Conservation (phyloP, 35 echinoderm and acorn worm genomes). For the Holothuria glaberrima region DNA sequence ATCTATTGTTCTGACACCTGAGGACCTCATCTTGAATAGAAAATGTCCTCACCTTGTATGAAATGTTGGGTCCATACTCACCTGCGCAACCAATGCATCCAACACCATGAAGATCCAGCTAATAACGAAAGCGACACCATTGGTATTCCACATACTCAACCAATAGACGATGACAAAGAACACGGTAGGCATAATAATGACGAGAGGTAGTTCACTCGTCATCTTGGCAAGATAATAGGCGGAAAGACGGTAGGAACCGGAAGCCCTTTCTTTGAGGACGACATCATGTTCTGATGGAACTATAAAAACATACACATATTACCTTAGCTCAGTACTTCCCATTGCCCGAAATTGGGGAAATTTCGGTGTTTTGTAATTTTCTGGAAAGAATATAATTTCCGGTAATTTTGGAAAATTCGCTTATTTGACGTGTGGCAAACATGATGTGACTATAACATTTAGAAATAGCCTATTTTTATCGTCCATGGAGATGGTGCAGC, state of each 20-base stretch:
- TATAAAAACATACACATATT: slow-evolving; percentile 8
- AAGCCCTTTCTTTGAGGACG: slow-evolving; percentile 69
- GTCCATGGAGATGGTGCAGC: too few species aligned
- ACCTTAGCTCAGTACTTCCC: too few species aligned
- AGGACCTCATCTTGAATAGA: too few species aligned
- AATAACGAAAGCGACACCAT: slow-evolving; percentile 39
- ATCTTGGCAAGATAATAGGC: slow-evolving; percentile 86
- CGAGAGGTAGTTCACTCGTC: slow-evolving; percentile 71
- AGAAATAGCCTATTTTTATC: too few species aligned
- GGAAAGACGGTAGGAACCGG: slow-evolving; percentile 77
- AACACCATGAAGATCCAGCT: slow-evolving; percentile 52
- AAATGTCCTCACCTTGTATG: too few species aligned
- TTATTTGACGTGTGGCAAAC: neutral
- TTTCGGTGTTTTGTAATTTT: neutral
- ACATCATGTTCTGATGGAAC: slow-evolving; percentile 84
- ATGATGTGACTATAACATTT: neutral
- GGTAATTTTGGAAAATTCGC: too few species aligned
- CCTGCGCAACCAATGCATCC: too few species aligned
- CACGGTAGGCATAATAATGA: slow-evolving; percentile 66
- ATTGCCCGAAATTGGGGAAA: neutral
- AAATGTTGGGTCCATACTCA: too few species aligned
- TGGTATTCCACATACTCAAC: slow-evolving; percentile 68
- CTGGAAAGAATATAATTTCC: too few species aligned
- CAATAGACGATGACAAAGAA: slow-evolving; percentile 73
- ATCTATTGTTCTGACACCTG: too few species aligned